Conservation (phyloP, 2,797 vertebrate species). For the Anas georgica region DNA sequence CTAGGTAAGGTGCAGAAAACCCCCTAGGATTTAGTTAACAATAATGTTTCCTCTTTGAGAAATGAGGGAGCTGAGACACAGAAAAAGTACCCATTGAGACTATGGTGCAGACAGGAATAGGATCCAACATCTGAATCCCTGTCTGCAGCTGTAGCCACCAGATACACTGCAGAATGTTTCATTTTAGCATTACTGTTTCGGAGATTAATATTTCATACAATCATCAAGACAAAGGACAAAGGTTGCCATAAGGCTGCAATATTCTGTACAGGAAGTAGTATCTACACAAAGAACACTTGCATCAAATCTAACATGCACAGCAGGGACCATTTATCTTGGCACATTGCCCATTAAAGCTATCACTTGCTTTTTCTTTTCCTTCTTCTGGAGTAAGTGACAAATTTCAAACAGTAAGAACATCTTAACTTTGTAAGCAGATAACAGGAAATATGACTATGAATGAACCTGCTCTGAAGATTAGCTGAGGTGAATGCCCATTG, state of each 20-base stretch:
- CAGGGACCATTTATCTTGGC: conserved; percentile 53
- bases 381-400: conserved; percentile 51
- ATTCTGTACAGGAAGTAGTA: conserved; percentile 55
- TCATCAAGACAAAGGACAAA: conserved; percentile 54
- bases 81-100: neutral
- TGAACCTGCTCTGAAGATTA: conserved; percentile 66
- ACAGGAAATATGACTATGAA: conserved; percentile 63
- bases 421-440: conserved; percentile 70
- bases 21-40: neutral
- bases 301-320: conserved; percentile 12
- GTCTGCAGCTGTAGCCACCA: conserved; percentile 11
- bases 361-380: conserved; percentile 1
- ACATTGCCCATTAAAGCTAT: conserved; percentile 17
- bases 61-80: conserved; percentile 4
- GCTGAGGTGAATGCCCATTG: conserved; percentile 56
- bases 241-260: conserved; percentile 59
- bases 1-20: conserved; percentile 6
- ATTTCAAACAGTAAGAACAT: conserved; percentile 54
- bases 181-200: conserved; percentile 15
- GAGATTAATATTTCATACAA: conserved; percentile 61
- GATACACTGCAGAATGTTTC: conserved; percentile 8
- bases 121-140: neutral
- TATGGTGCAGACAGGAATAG: neutral
- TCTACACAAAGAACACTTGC: conserved; percentile 52
- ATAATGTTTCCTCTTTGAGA: conserved; percentile 25